A percentile compares a stretch with the other conserved stretches of the same genome.
Conservation (phyloP, 2,113 vertebrate genomes). For the Barnardius zonarius region DNA sequence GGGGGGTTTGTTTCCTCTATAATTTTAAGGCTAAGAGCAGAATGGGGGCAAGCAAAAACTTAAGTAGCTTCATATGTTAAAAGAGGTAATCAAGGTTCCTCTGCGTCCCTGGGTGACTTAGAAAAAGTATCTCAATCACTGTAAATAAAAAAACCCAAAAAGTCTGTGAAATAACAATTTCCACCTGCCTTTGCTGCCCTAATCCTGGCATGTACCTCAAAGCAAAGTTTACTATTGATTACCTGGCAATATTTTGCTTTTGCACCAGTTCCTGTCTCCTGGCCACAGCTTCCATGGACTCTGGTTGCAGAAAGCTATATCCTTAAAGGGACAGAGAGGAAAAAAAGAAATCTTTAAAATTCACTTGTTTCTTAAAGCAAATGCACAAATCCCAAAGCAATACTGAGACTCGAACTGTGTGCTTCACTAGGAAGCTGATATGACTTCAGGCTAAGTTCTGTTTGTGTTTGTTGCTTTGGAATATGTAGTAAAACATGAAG, state of each 20-base stretch:
- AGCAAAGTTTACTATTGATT: slow-evolving; percentile 13
- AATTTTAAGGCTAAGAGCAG: not conserved
- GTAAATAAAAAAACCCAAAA: not conserved
- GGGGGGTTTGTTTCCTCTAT: not conserved
- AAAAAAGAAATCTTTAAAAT: not conserved
- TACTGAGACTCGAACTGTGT: not conserved
- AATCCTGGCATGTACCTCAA: not conserved
- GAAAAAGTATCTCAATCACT: not conserved
- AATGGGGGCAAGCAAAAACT: not conserved
- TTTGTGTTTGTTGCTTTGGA: not conserved
- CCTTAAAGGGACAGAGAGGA: slow-evolving; percentile 53
- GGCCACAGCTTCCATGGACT: slow-evolving; percentile 87
- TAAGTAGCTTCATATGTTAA: not conserved
- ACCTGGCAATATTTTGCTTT: slow-evolving; percentile 94
- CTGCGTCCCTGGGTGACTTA: not conserved
- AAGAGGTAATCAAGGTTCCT: not conserved
- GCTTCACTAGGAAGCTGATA: not conserved
- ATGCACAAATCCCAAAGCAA: not conserved
- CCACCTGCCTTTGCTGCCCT: not conserved
- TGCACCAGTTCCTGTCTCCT: slow-evolving; percentile 91
- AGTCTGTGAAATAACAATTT: not conserved
- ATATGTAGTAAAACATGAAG: not conserved
- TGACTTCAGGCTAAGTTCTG: not conserved
- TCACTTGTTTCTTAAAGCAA: not conserved
- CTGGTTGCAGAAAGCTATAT: slow-evolving; percentile 85